Base-by-base conservation (phyloP, 2,888 invertebrate genomes). In the Habrosyne pyritoides region DNA sequence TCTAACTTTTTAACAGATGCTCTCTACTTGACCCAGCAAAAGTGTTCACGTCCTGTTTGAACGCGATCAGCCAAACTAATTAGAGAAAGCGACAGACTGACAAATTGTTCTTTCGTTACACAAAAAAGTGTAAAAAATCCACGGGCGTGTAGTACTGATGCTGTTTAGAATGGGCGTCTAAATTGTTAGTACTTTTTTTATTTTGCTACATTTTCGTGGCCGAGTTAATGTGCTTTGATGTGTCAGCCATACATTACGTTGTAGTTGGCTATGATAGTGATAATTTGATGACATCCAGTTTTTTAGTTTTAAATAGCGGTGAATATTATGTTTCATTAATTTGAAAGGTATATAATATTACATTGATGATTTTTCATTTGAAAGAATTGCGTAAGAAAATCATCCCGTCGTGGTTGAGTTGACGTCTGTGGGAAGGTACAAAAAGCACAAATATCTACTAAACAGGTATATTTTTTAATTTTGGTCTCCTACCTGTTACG, bases 81-180 rank as follows among this genome's bases (percentile, higher is more conserved):
- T 79, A 82, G 87, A 84, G 87, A 87, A 87, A 87, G 87, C 70
- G 60, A 52, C 48, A 26, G 24, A n/a, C 50, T 7, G 28, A 50
- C 28, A 49, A 49, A 49, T 50, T 30, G 10, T 59, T 58, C 61
- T 55, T 61, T 61, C 64, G 50, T 59, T 64, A 64, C 60, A 66
- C 74, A 75, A 73, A 63, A 59, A 66, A 73, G 66, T 63, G 60
- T 63, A 61, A 64, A 65, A 66, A 61, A 42, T 64, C 28, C 57
- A 57, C 53, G 21, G 30, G 28, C 50, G 28, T 33, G 33, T 18
- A 26, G 14, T 30, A 24, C 26, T 2, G 7, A 14, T 8, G 18
- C 42, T 6, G 8, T 42, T 50, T 28, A 52, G 47, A 52, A 50
- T 42, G 53, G 47, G 51, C 18, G 53, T 52, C 52, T 21, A 18